Conservation (phyloP, 2,113 vertebrate species). For the Benitochromis conjunctus region DNA sequence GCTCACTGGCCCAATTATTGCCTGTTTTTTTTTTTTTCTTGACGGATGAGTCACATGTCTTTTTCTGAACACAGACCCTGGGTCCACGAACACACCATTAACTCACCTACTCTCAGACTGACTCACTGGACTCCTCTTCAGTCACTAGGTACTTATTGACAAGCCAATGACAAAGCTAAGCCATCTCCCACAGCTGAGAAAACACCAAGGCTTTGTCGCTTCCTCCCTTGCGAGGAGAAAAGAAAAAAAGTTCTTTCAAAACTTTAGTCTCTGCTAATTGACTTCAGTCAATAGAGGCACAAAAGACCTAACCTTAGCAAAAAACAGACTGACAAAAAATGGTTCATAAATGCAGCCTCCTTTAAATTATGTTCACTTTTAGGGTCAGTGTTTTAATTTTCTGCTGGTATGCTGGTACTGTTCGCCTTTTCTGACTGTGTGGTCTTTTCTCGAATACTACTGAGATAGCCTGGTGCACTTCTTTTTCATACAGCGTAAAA, state of each 20-base stretch:
- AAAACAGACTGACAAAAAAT: not conserved
- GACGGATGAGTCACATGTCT: conserved; percentile 54
- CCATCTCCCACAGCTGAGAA: conserved; percentile 37
- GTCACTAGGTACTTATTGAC: conserved; percentile 29
- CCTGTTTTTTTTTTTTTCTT: conserved; percentile 54
- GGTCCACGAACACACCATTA: conserved; percentile 35
- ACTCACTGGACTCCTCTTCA: conserved; percentile 29
- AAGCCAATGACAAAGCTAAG: conserved; percentile 36
- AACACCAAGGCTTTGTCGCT: conserved; percentile 7
- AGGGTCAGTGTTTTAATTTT: not conserved
- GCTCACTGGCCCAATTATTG: conserved; percentile 54
- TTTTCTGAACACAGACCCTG: conserved; percentile 29
- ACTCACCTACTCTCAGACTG: conserved; percentile 35
- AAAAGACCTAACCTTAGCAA: not conserved
- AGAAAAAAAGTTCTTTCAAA: not conserved
- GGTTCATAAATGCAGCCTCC: not conserved
- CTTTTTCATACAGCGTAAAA: not conserved
- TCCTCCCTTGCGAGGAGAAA: not conserved
- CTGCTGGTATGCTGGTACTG: not conserved
- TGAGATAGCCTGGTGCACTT: not conserved
- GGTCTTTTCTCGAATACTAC: not conserved
- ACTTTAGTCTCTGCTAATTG: not conserved
- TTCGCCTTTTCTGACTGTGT: not conserved
- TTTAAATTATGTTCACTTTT: not conserved
- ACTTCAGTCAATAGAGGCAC: not conserved